Evolutionary conservation across 2,113 vertebrate genomes (phyloP).

Genomic region (Pluvialis apricaria): DNA sequence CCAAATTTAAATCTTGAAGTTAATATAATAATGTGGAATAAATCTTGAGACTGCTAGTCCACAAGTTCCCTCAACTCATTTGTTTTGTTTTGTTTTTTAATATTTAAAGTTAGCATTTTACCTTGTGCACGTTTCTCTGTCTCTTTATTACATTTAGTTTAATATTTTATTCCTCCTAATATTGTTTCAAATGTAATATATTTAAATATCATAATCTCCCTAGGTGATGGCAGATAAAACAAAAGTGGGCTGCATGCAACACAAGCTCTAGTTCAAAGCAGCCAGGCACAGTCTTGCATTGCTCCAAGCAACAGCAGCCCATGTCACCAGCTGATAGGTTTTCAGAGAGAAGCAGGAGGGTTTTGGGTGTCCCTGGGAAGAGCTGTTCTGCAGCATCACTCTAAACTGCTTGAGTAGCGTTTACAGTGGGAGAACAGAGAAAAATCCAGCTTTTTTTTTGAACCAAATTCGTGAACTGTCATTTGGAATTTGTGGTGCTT

Average conservation of each 20-base stretch:
- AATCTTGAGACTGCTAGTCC: neutral
- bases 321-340: neutral
- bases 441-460: neutral
- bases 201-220: neutral
- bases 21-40: constrained; percentile 52
- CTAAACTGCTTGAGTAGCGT: neutral
- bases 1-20: constrained; percentile 42
- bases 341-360: neutral
- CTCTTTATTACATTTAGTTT: neutral
- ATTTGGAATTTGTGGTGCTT: neutral
- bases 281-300: neutral
- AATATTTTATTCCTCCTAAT: neutral
- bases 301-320: neutral
- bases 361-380: neutral
- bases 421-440: neutral
- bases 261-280: neutral
- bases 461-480: neutral
- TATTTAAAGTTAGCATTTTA: neutral
- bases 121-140: neutral
- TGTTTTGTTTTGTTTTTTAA: neutral
- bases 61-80: neutral
- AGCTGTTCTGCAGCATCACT: neutral
- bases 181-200: neutral
- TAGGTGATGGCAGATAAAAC: neutral
- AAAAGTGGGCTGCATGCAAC: neutral